Evolutionary conservation across 2,888 invertebrate species (phyloP).

Genomic region (Amaurobius ferox): DNA sequence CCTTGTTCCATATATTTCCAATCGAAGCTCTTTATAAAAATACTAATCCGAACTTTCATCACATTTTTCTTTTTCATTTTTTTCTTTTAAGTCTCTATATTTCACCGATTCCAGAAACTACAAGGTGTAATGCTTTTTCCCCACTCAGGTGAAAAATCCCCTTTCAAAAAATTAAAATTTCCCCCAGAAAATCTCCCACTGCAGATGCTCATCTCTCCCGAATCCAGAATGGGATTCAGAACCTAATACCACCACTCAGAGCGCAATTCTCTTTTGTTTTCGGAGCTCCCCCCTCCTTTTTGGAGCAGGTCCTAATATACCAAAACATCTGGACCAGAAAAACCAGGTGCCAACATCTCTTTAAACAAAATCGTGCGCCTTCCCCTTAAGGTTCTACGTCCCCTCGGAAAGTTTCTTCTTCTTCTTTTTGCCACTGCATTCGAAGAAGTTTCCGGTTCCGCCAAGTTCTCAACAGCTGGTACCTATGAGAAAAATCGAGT

Average conservation of each 20-base stretch:
- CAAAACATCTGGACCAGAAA: constrained; percentile 61
- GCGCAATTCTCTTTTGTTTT: not conserved
- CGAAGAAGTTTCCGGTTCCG: constrained; percentile 60
- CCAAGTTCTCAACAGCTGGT: constrained; percentile 45
- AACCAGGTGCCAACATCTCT: constrained; percentile 44
- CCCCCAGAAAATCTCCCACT: not conserved
- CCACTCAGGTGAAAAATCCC: constrained; percentile 6
- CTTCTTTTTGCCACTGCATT: constrained; percentile 32
- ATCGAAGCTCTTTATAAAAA: too few species aligned
- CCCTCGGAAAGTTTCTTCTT: constrained; percentile 8
- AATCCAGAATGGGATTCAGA: not conserved
- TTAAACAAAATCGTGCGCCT: not conserved
- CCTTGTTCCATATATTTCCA: too few species aligned
- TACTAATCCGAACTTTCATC: too few species aligned
- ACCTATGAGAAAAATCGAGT: constrained; percentile 5
- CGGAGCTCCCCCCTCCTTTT: not conserved
- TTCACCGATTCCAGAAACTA: not conserved
- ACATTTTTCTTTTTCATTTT: too few species aligned
- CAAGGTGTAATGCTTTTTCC: not conserved
- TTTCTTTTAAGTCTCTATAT: too few species aligned
- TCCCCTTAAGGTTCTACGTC: not conserved
- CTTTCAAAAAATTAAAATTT: constrained; percentile 7
- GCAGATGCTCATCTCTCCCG: not conserved
- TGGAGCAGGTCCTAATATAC: constrained; percentile 58
- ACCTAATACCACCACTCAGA: not conserved